Percentiles rank a stretch among this genome's conserved stretches.
phyloP scores from a whole-genome alignment of 2,113 vertebrate genomes.

The Poecilia latipinna region DNA sequence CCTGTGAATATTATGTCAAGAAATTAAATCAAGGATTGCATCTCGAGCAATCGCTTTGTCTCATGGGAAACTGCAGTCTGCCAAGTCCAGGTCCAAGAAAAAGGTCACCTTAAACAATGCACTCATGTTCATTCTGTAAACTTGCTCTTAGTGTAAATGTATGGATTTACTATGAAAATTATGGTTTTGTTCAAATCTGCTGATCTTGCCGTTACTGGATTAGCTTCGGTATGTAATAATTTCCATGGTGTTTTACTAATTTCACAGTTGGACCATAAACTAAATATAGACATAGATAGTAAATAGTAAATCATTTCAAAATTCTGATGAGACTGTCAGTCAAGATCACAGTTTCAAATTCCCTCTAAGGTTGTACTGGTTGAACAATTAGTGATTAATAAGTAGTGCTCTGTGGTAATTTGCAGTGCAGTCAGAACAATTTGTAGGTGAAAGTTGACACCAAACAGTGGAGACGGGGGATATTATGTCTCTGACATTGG shows the following conservation, averaged over 20 bases:
- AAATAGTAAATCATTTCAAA: not conserved
- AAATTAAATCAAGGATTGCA: constrained; percentile 49
- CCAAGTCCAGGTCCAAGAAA: constrained; percentile 38
- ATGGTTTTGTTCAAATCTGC: constrained; percentile 1
- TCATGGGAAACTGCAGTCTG: constrained; percentile 35
- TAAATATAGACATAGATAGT: not conserved
- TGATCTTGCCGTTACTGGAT: constrained; percentile 17
- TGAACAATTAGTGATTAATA: constrained; percentile 38
- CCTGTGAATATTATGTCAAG: constrained; percentile 50
- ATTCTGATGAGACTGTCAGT: not conserved
- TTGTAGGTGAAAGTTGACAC: constrained; percentile 43
- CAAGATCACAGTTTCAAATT: constrained; percentile 3
- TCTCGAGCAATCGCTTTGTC: constrained; percentile 16
- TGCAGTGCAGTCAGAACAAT: constrained; percentile 37
- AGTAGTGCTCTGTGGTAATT: constrained; percentile 42
- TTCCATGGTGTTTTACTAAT: not conserved
- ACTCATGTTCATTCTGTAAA: constrained; percentile 23
- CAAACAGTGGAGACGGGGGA: constrained; percentile 49
- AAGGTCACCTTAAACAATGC: constrained; percentile 42
- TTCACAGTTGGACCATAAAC: not conserved
- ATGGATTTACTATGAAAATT: constrained; percentile 16
- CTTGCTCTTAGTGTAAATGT: constrained; percentile 20
- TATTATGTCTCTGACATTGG: constrained; percentile 70
- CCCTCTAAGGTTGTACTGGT: not conserved
- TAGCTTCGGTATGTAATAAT: not conserved